Evolutionary conservation across 2,888 invertebrate genomes (phyloP), one percentile per base, ranked within the genome.

Genomic region (Lysandra bellargus): DNA sequence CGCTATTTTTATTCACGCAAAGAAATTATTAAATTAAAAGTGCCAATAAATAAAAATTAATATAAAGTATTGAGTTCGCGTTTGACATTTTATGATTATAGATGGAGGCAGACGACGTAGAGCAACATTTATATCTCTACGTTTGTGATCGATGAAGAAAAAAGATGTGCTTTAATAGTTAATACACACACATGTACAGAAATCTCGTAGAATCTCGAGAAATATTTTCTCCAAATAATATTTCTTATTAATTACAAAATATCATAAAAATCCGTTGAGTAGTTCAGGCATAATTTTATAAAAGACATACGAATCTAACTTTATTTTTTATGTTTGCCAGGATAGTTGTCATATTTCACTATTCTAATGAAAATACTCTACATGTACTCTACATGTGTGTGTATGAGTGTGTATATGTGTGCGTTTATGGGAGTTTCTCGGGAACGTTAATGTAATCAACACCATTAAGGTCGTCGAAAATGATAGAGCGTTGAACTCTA

Each of bases 401-500:
- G 61, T 61, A 0, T 23, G 82, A 82, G 80, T 81, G 81, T 82
- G 80, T 82, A 76, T 79, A 79, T 83, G 81, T 83, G 83, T 81
- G 81, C 80, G 80, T 82, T 82, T 82, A 83, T 80, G 82, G 80
- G 81, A 82, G 81, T 80, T 81, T 82, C 80, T 80, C 78, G 76
- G 79, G 80, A 77, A 78, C 79, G 81, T 81, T 79, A 83, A 81
- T 81, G 81, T 83, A 83, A 83, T 82, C 82, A 81, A 81, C 80
- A 81, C 81, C 82, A 80, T 82, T 82, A 74, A 79, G 78, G 78
- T 82, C 80, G 80, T 81, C 80, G 81, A 83, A 81, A 81, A 78
- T 81, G 80, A 79, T 81, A 78, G 83, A 79, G 81, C 83, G 80
- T 82, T 83, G 83, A 83, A 83, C 83, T 79, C 80, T 79, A 78